These are phyloP conservation scores for Nylanderia fulva DNA, from an alignment of 1,140 invertebrate genomes.

Conservation along the genomic window DNA sequence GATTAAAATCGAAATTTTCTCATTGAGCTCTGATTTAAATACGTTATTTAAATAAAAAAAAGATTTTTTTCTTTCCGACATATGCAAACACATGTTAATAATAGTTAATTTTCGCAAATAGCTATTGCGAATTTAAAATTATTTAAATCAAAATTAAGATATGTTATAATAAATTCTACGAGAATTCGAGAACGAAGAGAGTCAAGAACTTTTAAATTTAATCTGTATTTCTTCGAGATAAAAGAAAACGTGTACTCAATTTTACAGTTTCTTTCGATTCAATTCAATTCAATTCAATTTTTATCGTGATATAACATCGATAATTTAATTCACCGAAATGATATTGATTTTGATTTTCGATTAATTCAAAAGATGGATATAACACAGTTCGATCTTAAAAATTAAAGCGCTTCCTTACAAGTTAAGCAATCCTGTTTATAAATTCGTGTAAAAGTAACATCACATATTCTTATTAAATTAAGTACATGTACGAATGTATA, in stretches of 20 bases:
- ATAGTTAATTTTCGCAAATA: neutral
- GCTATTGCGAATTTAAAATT: neutral
- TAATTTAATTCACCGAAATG: constrained; percentile 1
- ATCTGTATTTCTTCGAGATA: neutral
- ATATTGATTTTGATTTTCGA: constrained; percentile 8
- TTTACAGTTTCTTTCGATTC: neutral
- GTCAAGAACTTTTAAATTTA: neutral
- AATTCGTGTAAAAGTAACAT: constrained; percentile 70
- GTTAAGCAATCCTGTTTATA: constrained; percentile 59
- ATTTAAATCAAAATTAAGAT: neutral
- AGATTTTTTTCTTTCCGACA: neutral
- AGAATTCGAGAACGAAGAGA: neutral
- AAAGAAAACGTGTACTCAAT: neutral
- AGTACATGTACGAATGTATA: constrained; percentile 55
- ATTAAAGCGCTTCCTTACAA: constrained; percentile 68
- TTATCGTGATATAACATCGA: neutral
- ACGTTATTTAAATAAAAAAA: neutral
- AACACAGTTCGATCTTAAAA: constrained; percentile 72
- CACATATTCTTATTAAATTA: constrained; percentile 69
- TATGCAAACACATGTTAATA: neutral
- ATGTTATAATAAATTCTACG: neutral
- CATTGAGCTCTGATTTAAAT: constrained; percentile 11
- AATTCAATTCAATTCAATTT: neutral
- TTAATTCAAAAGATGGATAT: constrained; percentile 39
- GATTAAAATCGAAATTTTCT: constrained; percentile 7